phyloP scores from a whole-genome alignment of 2,888 invertebrate genomes.

The Andricus quercusramuli region DNA sequence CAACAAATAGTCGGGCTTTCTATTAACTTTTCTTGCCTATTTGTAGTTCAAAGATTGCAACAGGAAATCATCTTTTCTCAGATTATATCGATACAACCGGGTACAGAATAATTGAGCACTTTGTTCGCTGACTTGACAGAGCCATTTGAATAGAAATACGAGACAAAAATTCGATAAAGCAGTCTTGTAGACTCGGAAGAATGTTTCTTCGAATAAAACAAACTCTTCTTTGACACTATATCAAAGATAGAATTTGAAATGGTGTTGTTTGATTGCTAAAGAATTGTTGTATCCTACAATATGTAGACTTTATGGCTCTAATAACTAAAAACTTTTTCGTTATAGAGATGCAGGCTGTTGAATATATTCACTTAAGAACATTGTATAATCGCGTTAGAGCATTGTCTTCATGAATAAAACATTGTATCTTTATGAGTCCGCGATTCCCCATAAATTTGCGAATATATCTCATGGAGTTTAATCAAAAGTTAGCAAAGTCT shows the following conservation, averaged over 20 bases:
- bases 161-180: no score
- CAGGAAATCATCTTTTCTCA: conserved; percentile 1
- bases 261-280: no score
- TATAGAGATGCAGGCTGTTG: background rate
- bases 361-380: conserved; percentile 1
- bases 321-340: no score
- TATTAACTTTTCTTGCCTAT: background rate
- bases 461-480: background rate
- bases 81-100: background rate
- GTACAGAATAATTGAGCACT: background rate
- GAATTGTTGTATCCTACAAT: no score
- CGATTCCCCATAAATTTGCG: conserved; percentile 3
- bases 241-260: no score
- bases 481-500: background rate
- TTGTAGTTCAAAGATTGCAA: background rate
- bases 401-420: conserved; percentile 8
- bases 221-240: no score
- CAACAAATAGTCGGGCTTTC: conserved; percentile 3
- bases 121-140: background rate
- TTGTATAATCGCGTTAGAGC: conserved; percentile 7
- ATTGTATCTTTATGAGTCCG: background rate
- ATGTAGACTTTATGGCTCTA: no score
- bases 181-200: no score
- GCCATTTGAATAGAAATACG: background rate
- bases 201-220: no score